Evolutionary conservation across 2,888 invertebrate species (phyloP), one percentile per base, ranked within the genome.

Genomic region (Lycophotia porphyrea): DNA sequence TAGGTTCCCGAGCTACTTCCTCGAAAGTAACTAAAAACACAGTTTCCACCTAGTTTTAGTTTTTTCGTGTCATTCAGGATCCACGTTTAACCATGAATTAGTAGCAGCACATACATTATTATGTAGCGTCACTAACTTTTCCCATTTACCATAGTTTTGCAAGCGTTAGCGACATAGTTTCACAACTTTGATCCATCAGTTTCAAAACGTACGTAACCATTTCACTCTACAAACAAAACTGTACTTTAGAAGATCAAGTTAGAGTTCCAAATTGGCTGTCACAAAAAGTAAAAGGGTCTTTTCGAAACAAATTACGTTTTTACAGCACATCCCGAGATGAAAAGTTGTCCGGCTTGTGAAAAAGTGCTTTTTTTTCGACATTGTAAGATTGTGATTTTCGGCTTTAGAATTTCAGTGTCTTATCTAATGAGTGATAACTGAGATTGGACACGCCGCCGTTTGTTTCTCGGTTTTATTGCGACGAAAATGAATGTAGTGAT

Each of bases 381-480:
- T 75, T 76, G 67, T 78, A 86, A 86, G 86, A 74, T 75, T 78
- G 67, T 78, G 87, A 86, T 87, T 86, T 83, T 86, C 69, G 75
- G 70, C 83, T 80, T 78, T 76, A 60, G 82, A 73, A 71, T 76
- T 80, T 75, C 55, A 77, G 76, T 81, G 84, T 85, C 88, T 90
- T 91, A 90, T 90, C 91, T 90, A 90, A 92, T 91, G 91, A 92
- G 88, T 91, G 90, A 90, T 88, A 86, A 87, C 76, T 74, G 84
- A 78, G 84, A 87, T 88, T 87, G 86, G 78, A 84, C 84, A 76
- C 70, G 64, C 74, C 31, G 61, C 72, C 80, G 80, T 86, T 84
- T 82, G 85, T 75, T 81, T 81, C 80, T 73, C 47, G 47, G 84
- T 88, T 82, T 86, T 88, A 85, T 89, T 85, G 84, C 84, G 70